Percentiles rank a stretch among this genome's conserved stretches.
Conservation (phyloP, 1,140 invertebrate species). For the Listronotus oregonensis region DNA sequence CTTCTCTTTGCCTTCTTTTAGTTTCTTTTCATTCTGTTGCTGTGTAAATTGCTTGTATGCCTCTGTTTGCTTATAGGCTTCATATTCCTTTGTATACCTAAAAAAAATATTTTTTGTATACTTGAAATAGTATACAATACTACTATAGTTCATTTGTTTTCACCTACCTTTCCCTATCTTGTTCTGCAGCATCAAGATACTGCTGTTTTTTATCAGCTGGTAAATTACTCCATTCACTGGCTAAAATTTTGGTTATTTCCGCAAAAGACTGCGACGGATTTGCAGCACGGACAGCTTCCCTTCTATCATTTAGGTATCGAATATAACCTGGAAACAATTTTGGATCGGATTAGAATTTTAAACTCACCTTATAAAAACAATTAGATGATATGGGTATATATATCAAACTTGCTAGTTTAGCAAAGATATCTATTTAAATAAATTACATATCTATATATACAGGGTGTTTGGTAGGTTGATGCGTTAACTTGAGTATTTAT, state of each 20-base stretch:
- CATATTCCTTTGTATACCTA: conserved; percentile 80
- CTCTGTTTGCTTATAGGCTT: conserved; percentile 89
- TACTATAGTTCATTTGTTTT: no score
- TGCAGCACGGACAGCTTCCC: conserved; percentile 78
- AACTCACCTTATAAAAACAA: no score
- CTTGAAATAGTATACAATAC: no score
- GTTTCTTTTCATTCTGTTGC: conserved; percentile 70
- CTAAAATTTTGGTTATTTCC: conserved; percentile 88
- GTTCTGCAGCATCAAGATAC: conserved; percentile 89
- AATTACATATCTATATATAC: no score
- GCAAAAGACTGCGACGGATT: conserved; percentile 84
- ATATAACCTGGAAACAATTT: conserved; percentile 69
- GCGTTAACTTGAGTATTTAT: no score
- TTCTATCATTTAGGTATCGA: conserved; percentile 84
- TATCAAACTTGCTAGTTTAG: no score
- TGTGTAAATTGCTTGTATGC: conserved; percentile 79
- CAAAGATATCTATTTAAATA: no score
- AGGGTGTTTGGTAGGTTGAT: no score
- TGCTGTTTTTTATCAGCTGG: conserved; percentile 83
- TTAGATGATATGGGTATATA: no score
- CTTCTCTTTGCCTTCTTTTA: conserved; percentile 54
- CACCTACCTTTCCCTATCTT: conserved; percentile 76
- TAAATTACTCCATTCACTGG: conserved; percentile 87
- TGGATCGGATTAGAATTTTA: no score
- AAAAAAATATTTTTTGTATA: not conserved